These are phyloP conservation scores for Dufourea novaeangliae DNA, from an alignment of 1,140 invertebrate species.

Conservation along the genomic window DNA sequence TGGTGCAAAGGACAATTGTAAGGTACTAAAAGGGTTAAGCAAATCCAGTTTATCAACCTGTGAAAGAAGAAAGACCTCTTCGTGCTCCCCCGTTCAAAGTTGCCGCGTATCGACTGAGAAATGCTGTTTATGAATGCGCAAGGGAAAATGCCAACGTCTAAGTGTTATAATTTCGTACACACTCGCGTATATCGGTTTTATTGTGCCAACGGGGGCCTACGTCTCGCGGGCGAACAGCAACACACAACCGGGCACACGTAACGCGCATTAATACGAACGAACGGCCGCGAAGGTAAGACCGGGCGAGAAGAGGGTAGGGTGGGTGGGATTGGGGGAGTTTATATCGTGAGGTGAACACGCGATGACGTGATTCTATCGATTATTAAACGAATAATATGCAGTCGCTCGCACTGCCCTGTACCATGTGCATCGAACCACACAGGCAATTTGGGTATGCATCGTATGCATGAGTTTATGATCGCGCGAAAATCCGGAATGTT, in stretches of 20 bases:
- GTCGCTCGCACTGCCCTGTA: slow-evolving; percentile 69
- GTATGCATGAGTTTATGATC: slow-evolving; percentile 70
- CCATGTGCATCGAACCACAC: slow-evolving; percentile 68
- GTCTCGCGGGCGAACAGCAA: slow-evolving; percentile 36
- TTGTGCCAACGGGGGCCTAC: not conserved
- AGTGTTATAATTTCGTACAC: slow-evolving; percentile 38
- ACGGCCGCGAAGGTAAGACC: slow-evolving; percentile 61
- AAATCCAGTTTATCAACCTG: too few species aligned
- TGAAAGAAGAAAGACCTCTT: too few species aligned
- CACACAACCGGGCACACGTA: slow-evolving; percentile 42
- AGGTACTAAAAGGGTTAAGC: too few species aligned
- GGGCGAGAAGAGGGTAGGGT: slow-evolving; percentile 32
- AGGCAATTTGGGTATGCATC: slow-evolving; percentile 69
- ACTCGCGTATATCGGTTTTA: slow-evolving; percentile 35
- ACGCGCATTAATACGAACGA: slow-evolving; percentile 58
- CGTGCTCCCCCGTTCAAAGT: too few species aligned
- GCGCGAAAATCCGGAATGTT: slow-evolving; percentile 69
- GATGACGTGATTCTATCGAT: slow-evolving; percentile 77
- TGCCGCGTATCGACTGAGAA: too few species aligned
- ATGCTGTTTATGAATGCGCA: not conserved
- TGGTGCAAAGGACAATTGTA: too few species aligned
- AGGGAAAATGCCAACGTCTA: slow-evolving; percentile 28
- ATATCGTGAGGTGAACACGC: slow-evolving; percentile 70
- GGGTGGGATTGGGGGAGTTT: slow-evolving; percentile 23
- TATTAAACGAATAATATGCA: slow-evolving; percentile 76